Evolutionary conservation across 1,140 invertebrate species (phyloP), one percentile per base, ranked within the genome.

Genomic region (Colletes gigas): DNA sequence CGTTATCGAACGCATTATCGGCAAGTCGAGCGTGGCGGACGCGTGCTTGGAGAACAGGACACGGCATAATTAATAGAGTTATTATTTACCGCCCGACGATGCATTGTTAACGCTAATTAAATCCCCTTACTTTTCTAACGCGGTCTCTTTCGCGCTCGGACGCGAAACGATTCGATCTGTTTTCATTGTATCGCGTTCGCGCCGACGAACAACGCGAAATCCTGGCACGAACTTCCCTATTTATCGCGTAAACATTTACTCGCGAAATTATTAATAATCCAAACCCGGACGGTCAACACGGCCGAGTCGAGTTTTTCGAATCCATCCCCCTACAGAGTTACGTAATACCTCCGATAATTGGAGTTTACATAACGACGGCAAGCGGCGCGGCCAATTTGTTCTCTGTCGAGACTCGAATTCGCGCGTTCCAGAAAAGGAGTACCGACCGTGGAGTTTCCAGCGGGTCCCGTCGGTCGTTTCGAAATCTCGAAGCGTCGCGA

Each of bases 91-190:
- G 12, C 39, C 50, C 66, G 78, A 73, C 63, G 74, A 81, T 72
- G 73, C 77, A 77, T 84, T 86, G 86, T 88, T 88, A 82, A 81
- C 88, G 78, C 67, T 81, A 86, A 86, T 86, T 86, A 77, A 76
- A 80, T 70, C 39, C 72, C 69, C 50, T 50, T 74, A 73, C 44
- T 57, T 68, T 39, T 14, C 63, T 59, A 39, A n/a, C 39, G 19
- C 60, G 75, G 44, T 14, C 7, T 10, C 9, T 9, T 10, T 8
- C 4, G 12, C 0, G 6, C 54, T 72, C 50, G 2, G 44, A 0
- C 19, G 39, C 10, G 4, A 14, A 17, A 1, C 62, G 8, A 0
- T 63, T 10, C 60, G n/a, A 17, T 47, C 54, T 41, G 19, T 62
- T 54, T 66, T 68, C 44, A 47, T 62, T 50, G 44, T 73, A 57